Conservation (phyloP, 2,888 invertebrate species). For the Netelia melanura region DNA sequence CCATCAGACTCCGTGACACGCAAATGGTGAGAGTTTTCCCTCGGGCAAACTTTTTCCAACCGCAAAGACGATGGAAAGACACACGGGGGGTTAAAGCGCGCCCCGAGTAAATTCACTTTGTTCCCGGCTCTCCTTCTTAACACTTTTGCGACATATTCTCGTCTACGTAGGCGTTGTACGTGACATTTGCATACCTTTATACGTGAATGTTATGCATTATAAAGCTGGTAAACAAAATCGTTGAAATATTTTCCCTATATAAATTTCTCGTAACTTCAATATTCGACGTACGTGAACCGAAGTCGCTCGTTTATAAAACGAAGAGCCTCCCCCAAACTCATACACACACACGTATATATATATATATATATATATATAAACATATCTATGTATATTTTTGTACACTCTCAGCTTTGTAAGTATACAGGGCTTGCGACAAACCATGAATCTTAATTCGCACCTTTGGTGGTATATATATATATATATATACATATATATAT, state of each 20-base stretch:
- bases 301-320: conserved; percentile 23
- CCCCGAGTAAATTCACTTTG: conserved; percentile 53
- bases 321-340: not conserved
- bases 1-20: conserved; percentile 15
- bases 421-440: conserved; percentile 22
- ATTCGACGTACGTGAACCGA: conserved; percentile 26
- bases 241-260: conserved; percentile 29
- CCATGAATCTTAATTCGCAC: conserved; percentile 65
- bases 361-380: not conserved
- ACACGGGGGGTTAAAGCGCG: not conserved
- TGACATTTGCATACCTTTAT: not conserved
- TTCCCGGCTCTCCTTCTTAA: conserved; percentile 8
- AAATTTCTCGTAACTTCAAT: conserved; percentile 32
- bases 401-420: not conserved
- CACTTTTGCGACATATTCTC: conserved; percentile 17
- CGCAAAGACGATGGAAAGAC: conserved; percentile 11
- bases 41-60: conserved; percentile 31
- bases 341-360: no score
- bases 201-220: not conserved
- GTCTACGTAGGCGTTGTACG: conserved; percentile 9
- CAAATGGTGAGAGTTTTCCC: conserved; percentile 21
- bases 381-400: not conserved
- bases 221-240: conserved; percentile 7
- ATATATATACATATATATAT: not conserved
- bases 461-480: not conserved